Conservation (phyloP, 2,113 vertebrate genomes). For the Corythornis madagascariensis region DNA sequence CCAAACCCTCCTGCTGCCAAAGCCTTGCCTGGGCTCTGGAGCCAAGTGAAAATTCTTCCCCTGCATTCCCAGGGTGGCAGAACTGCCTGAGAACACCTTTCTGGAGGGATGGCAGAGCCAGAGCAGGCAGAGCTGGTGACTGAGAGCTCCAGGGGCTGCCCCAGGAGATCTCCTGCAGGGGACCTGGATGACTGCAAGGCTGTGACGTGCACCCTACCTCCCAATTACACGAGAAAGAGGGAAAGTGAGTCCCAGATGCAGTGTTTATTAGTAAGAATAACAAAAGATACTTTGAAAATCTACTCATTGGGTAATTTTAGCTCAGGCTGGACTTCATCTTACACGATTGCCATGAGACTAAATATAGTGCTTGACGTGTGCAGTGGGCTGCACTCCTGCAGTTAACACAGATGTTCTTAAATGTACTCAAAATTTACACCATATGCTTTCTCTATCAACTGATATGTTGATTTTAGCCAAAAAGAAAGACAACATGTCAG, state of each 20-base stretch:
- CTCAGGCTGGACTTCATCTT: slow-evolving; percentile 51
- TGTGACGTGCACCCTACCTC: background rate
- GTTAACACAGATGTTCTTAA: slow-evolving; percentile 1
- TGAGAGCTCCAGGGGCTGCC: background rate
- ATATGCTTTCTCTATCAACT: background rate
- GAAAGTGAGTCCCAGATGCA: background rate
- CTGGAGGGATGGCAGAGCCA: accelerated
- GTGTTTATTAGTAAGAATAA: slow-evolving; percentile 49
- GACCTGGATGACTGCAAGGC: accelerated
- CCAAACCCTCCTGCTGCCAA: background rate
- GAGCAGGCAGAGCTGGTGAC: background rate
- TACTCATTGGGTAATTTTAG: slow-evolving; percentile 22
- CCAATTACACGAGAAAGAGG: background rate
- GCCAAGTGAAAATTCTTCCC: background rate
- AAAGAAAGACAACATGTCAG: background rate
- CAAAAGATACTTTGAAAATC: slow-evolving; percentile 42
- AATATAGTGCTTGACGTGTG: background rate
- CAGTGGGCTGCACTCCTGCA: background rate
- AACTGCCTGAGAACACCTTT: accelerated
- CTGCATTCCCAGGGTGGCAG: background rate
- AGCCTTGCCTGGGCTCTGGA: background rate
- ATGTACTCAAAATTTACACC: background rate
- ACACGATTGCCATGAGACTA: background rate
- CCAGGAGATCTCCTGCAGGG: accelerated
- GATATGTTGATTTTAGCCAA: slow-evolving; percentile 12